Conservation (phyloP, 2,113 vertebrate species). For the Ptyas mucosa region DNA sequence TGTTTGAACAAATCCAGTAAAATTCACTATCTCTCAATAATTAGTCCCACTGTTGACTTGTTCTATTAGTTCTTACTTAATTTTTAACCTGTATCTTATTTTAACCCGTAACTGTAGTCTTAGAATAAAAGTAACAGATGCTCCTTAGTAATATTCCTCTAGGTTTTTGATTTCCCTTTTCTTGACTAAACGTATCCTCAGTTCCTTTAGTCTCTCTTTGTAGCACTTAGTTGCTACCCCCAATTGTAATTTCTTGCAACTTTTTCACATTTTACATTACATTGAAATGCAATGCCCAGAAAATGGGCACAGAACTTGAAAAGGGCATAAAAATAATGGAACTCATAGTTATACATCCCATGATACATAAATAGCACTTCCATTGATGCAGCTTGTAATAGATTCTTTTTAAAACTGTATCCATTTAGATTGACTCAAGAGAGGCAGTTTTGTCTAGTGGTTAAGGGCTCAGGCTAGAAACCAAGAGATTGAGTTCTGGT, state of each 20-base stretch:
- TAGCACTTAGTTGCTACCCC: background rate
- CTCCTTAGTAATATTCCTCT: background rate
- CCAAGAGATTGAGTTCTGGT: background rate
- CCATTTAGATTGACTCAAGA: background rate
- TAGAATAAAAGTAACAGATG: background rate
- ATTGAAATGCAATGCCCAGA: background rate
- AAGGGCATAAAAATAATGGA: background rate
- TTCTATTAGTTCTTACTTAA: background rate
- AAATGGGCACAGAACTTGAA: background rate
- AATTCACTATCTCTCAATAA: background rate
- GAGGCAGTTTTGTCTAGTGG: background rate
- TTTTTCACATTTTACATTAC: background rate
- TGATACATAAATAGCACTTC: background rate
- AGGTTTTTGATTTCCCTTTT: background rate
- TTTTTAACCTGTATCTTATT: background rate
- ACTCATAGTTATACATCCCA: background rate
- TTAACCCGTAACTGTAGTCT: background rate
- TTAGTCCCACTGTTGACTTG: background rate
- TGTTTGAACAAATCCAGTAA: background rate
- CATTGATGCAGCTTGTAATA: background rate
- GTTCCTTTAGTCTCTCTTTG: background rate
- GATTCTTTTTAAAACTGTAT: background rate
- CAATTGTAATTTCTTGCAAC: background rate
- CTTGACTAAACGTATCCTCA: background rate
- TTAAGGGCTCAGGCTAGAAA: background rate